Evolutionary conservation across 2,888 invertebrate species (phyloP), one percentile per base, ranked within the genome.

Genomic region (Chrysodeixis includens): DNA sequence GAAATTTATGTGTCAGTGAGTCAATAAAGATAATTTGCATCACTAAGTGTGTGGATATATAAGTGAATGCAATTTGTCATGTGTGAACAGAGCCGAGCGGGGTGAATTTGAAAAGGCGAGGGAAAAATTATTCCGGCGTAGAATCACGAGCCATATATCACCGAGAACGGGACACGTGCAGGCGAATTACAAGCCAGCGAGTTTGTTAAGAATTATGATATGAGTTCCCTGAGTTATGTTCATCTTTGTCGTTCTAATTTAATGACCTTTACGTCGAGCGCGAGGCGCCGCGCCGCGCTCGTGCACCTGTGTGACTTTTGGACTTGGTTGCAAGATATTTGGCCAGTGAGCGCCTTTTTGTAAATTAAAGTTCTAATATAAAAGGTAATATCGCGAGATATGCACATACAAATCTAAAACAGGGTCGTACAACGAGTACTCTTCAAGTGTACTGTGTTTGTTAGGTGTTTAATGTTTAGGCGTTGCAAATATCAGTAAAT

Each of bases 1-100:
- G 20, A 62, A 74, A 70, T 76, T 61, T 64, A 67, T 69, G 71
- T 61, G 79, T 72, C 69, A 70, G 71, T 63, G 68, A 76, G 77
- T 76, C 79, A 71, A 79, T 79, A 76, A 71, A 68, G 68, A 79
- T 71, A 71, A 79, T 79, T 79, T 71, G 53, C 66, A 74, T 67
- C 61, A 56, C 49, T 51, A 66, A 59, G 72, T 70, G 53, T 62
- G 63, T 75, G 71, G 59, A 60, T 68, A 44, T 69, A 60, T 68
- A 69, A 69, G 74, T 68, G 67, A 79, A 76, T 71, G 64, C 65
- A 71, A 79, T 79, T 69, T 79, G 66, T 79, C 74, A 74, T 75
- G 66, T 63, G 74, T 67, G 62, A 71, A 53, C 67, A 67, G 53
- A 59, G 63, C 53, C 58, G 52, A 30, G 55, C 46, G 68, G 66